These are phyloP conservation scores for Sminthopsis crassicaudata DNA, from an alignment of 2,113 vertebrate species.

Conservation along the genomic window DNA sequence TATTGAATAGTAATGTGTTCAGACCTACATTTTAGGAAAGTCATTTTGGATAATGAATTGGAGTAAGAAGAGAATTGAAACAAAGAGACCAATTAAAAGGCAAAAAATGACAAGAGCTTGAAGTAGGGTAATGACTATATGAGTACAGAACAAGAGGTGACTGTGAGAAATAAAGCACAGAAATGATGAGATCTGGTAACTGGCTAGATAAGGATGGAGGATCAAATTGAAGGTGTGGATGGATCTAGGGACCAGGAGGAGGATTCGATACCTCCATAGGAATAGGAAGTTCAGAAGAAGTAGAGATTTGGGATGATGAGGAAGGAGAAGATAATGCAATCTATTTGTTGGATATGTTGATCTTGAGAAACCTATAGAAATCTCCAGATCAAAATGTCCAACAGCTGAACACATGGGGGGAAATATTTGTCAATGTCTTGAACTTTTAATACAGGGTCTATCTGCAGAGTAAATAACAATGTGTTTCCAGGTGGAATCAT, in stretches of 20 bases:
- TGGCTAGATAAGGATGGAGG: background rate
- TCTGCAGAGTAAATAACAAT: background rate
- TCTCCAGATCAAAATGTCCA: background rate
- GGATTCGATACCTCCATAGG: background rate
- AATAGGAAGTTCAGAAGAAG: background rate
- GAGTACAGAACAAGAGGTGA: background rate
- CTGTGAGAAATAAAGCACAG: background rate
- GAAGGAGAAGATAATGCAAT: background rate
- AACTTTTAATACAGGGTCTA: background rate
- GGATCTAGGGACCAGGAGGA: background rate
- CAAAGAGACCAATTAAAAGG: background rate
- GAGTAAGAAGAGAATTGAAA: background rate
- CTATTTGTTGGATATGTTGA: background rate
- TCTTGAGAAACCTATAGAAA: background rate
- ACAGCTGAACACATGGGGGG: background rate
- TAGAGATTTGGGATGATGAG: background rate
- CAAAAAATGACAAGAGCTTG: background rate
- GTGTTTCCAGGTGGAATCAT: background rate
- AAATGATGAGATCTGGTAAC: background rate
- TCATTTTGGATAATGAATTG: background rate
- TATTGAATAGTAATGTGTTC: background rate
- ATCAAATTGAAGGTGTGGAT: background rate
- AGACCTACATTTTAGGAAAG: background rate
- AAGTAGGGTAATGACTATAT: background rate
- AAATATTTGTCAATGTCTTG: background rate